phyloP scores from a whole-genome alignment of 2,888 invertebrate species.

The Rhabditoides inermis region DNA sequence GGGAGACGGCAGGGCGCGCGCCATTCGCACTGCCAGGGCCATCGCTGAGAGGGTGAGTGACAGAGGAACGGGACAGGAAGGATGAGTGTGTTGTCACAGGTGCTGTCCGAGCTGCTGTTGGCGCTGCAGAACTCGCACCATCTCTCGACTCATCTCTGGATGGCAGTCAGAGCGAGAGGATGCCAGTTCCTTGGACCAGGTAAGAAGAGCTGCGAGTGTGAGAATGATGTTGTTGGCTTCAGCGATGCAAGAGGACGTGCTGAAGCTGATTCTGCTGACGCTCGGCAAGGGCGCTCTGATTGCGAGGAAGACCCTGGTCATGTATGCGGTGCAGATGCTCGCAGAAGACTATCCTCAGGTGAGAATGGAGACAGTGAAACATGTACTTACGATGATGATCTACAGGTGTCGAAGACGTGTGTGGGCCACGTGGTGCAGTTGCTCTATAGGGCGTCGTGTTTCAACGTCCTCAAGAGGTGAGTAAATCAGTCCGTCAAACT shows the following conservation, averaged over 20 bases:
- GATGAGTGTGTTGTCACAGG: background rate
- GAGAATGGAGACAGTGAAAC: background rate
- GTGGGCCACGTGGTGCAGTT: constrained; percentile 98
- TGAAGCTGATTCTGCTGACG: constrained; percentile 77
- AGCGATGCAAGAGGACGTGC: constrained; percentile 97
- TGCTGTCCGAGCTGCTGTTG: constrained; percentile 63
- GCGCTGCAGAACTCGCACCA: constrained; percentile 87
- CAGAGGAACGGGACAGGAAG: background rate
- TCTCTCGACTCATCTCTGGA: constrained; percentile 86
- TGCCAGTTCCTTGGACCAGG: constrained; percentile 94
- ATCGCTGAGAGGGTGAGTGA: constrained; percentile 71
- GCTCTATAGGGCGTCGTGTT: constrained; percentile 91
- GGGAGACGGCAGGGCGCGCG: constrained; percentile 64
- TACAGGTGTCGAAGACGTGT: constrained; percentile 82
- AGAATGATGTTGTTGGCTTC: constrained; percentile 14
- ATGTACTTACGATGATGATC: background rate
- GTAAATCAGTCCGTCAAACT: constrained; percentile 6
- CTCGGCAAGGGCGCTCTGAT: constrained; percentile 66
- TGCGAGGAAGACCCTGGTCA: constrained; percentile 66
- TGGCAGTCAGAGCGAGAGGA: constrained; percentile 86
- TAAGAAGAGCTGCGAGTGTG: constrained; percentile 38
- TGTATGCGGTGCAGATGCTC: constrained; percentile 93
- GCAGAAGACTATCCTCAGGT: constrained; percentile 68
- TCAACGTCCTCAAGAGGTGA: constrained; percentile 71
- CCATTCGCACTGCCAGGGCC: constrained; percentile 70